Evolutionary conservation across 2,888 invertebrate species (phyloP), one percentile per base, ranked within the genome.

Genomic region (Drosophila histrio): DNA sequence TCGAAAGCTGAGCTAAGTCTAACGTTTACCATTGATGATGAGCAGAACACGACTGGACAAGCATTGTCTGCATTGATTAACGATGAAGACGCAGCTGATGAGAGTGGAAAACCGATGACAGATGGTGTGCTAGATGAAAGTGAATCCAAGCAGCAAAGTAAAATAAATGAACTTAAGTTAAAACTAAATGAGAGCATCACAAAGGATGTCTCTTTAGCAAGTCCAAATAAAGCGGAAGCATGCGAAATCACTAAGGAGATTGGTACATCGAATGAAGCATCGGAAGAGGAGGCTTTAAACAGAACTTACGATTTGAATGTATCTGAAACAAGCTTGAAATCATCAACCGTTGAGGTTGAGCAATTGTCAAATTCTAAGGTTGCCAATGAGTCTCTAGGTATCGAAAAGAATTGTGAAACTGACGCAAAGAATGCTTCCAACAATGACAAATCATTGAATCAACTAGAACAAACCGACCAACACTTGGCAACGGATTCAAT

Each of bases 1-100:
- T 28, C 41, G 0, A 52, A 43, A 9, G 47, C 64, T 21, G 80
- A 85, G 28, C 59, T 88, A 1, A 90, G 83, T 62, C 79, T 70
- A 15, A 90, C 90, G 0, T 89, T 85, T 43, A 78, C 71, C 3
- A 49, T 89, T 2, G 77, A 78, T 38, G 79, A 76, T 50, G 68
- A 28, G 13, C 30, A 26, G 0, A 43, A 34, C 1, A 15, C 15
- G 9, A 11, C 38, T 5, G 28, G 13, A 21, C 17, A 56, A 8
- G 30, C 24, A 5, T 2, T 62, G 0, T 5, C 61, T 30, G 54
- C 34, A 6, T 11, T 61, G 0, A 26, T 53, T n/a, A 38, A 52
- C 6, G 54, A 43, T 3, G 44, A 61, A 11, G 26, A 9, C 1
- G 19, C 24, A 15, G 19, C 8, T 3, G 19, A 26, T 26, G 11